These are phyloP conservation scores for Reinhardtius hippoglossoides DNA, from an alignment of 2,113 vertebrate species.

Conservation along the genomic window DNA sequence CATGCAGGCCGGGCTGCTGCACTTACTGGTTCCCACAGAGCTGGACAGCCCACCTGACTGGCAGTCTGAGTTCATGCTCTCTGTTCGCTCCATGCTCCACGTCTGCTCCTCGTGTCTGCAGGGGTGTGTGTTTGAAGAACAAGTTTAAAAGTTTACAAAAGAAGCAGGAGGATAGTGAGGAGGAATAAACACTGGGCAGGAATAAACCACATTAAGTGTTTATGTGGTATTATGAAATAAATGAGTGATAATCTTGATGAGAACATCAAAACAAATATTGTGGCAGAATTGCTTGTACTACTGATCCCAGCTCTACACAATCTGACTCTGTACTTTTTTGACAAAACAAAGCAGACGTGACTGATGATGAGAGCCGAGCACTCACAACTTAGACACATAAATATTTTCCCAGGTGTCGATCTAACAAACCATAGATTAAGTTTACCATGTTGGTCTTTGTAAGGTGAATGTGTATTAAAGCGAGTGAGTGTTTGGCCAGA, in stretches of 20 bases:
- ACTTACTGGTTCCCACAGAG: conserved; percentile 97
- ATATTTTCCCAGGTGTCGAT: too few relatives aligned
- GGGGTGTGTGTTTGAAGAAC: conserved; percentile 23
- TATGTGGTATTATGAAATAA: not conserved
- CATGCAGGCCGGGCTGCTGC: conserved; percentile 96
- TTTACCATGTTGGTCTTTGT: too few relatives aligned
- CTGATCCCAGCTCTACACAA: too few relatives aligned
- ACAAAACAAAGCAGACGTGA: too few relatives aligned
- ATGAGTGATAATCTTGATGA: not conserved
- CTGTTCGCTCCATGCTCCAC: conserved; percentile 95
- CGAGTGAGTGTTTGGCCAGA: too few relatives aligned
- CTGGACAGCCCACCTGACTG: conserved; percentile 95
- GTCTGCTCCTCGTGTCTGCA: conserved; percentile 95
- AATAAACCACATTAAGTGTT: not conserved
- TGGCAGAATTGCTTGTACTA: too few relatives aligned
- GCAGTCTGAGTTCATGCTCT: conserved; percentile 94
- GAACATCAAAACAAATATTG: not conserved
- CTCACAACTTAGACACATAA: too few relatives aligned
- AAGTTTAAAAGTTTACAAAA: conserved; percentile 15
- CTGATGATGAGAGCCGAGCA: too few relatives aligned
- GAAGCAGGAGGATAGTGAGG: not conserved
- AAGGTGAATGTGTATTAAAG: too few relatives aligned
- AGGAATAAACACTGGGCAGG: not conserved
- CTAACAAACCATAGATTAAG: too few relatives aligned
- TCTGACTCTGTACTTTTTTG: too few relatives aligned